Conservation (phyloP, 2,888 invertebrate species). For the Leucoma salicis region DNA sequence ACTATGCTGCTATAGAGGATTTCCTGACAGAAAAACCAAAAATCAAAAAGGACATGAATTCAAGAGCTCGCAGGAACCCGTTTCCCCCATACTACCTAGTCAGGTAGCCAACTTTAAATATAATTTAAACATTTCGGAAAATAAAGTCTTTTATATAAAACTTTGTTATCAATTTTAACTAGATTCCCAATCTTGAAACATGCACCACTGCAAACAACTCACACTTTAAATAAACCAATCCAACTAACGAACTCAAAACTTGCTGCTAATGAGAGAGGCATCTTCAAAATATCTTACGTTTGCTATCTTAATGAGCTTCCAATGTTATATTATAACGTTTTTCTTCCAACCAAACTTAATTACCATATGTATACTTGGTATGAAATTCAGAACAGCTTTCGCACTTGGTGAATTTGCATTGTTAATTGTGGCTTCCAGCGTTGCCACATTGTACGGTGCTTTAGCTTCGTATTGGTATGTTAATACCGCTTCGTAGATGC, state of each 20-base stretch:
- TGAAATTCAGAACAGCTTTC: conserved; percentile 75
- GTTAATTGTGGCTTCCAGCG: conserved; percentile 67
- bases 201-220: conserved; percentile 1
- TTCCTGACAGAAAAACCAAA: too few relatives aligned
- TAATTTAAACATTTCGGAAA: too few relatives aligned
- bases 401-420: conserved; percentile 70
- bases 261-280: conserved; percentile 17
- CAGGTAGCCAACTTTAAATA: too few relatives aligned
- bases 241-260: conserved; percentile 19
- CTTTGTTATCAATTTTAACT: too few relatives aligned
- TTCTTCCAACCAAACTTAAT: conserved; percentile 61
- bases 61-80: too few relatives aligned
- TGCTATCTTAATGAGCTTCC: conserved; percentile 49
- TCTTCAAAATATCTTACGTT: conserved; percentile 14
- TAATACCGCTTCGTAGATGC: conserved; percentile 27
- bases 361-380: conserved; percentile 71
- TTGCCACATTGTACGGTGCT: conserved; percentile 32
- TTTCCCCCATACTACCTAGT: too few relatives aligned
- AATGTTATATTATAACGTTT: conserved; percentile 52
- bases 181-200: too few relatives aligned
- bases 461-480: conserved; percentile 25
- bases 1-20: too few relatives aligned
- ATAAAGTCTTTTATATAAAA: too few relatives aligned
- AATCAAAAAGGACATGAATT: too few relatives aligned
- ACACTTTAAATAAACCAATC: conserved; percentile 7